Evolutionary conservation across 2,888 invertebrate species (phyloP).

Genomic region (Sesia apiformis): DNA sequence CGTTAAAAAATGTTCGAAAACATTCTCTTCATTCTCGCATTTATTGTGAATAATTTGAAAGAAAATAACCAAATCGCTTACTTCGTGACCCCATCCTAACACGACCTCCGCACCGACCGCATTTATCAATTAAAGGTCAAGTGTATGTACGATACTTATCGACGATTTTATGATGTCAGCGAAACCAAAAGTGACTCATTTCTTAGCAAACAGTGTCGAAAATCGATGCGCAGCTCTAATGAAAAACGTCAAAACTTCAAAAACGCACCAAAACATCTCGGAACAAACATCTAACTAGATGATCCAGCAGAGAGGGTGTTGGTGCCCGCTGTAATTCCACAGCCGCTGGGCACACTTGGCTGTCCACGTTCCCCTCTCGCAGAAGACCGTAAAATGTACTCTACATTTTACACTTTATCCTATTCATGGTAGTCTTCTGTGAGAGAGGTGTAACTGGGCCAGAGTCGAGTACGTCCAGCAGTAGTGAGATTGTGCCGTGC

Average conservation of each 20-base stretch:
- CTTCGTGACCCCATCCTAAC: conserved; percentile 24
- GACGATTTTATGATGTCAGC: conserved; percentile 55
- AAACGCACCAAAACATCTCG: conserved; percentile 2
- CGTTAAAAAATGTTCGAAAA: no score
- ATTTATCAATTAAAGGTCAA: conserved; percentile 65
- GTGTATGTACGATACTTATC: conserved; percentile 47
- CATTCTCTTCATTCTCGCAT: no score
- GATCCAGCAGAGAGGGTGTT: no score
- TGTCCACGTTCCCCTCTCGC: no score
- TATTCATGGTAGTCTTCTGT: background rate
- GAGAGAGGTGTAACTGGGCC: no score
- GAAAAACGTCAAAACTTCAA: conserved; percentile 19
- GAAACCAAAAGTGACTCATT: conserved; percentile 47
- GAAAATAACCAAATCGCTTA: conserved; percentile 9
- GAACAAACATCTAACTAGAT: background rate
- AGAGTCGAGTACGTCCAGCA: no score
- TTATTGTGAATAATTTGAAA: no score
- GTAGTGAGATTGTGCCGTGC: no score
- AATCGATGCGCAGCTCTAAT: conserved; percentile 2
- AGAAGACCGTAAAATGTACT: no score
- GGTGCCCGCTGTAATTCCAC: no score
- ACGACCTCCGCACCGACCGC: conserved; percentile 49
- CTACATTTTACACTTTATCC: no score
- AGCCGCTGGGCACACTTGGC: no score
- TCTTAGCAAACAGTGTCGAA: conserved; percentile 15